phyloP scores from a whole-genome alignment of 2,888 invertebrate genomes.

The Tipula unca region DNA sequence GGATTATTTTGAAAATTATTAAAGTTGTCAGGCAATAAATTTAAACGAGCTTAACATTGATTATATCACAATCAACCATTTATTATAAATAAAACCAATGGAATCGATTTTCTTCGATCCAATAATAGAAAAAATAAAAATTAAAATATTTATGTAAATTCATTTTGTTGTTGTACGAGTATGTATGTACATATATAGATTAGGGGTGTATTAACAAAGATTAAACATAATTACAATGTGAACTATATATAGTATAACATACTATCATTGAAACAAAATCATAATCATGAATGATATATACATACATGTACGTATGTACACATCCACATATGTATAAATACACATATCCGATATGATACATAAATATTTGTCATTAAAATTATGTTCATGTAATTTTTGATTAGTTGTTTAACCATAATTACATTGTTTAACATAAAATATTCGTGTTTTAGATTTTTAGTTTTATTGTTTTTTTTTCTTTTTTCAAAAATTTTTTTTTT shows the following conservation, averaged over 20 bases:
- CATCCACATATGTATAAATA: background rate
- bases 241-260: background rate
- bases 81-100: background rate
- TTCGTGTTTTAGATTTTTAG: background rate
- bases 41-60: background rate
- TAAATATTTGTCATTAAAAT: background rate
- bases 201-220: background rate
- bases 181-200: background rate
- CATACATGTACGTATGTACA: background rate
- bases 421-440: background rate
- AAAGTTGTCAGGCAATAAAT: background rate
- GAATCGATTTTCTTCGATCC: background rate
- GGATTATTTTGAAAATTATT: background rate
- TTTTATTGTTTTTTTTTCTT: too few relatives aligned
- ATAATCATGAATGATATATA: background rate
- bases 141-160: background rate
- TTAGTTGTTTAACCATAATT: background rate
- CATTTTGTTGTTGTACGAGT: background rate
- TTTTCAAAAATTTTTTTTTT: background rate
- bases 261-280: background rate
- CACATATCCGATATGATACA: background rate
- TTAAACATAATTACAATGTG: background rate
- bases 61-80: background rate
- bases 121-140: background rate
- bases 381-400: slow-evolving; percentile 14